Conservation (phyloP, 2,888 invertebrate genomes). For the Zygogramma bicolorata region DNA sequence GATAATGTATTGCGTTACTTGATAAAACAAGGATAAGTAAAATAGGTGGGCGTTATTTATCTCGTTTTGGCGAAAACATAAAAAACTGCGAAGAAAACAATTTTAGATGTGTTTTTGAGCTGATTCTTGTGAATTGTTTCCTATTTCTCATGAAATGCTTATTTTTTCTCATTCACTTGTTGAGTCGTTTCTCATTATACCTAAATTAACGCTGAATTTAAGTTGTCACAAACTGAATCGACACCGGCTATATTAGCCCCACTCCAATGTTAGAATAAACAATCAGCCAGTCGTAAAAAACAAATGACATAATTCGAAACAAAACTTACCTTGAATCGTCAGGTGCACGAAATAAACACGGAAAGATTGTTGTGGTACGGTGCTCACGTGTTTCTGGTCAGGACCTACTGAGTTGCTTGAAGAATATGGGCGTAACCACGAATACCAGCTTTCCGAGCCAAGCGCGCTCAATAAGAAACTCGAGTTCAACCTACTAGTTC, state of each 20-base stretch:
- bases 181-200: too few species aligned
- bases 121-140: too few species aligned
- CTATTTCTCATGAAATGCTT: too few species aligned
- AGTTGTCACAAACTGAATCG: too few species aligned
- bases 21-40: too few species aligned
- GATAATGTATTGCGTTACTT: too few species aligned
- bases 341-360: slow-evolving; percentile 7
- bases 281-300: not conserved
- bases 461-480: slow-evolving; percentile 5
- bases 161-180: not conserved
- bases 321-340: slow-evolving; percentile 21
- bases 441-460: not conserved
- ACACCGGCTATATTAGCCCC: not conserved
- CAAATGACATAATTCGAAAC: not conserved
- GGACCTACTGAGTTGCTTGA: slow-evolving; percentile 16
- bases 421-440: slow-evolving; percentile 31
- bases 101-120: too few species aligned
- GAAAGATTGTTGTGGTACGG: slow-evolving; percentile 14
- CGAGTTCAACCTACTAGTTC: slow-evolving; percentile 7
- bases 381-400: slow-evolving; percentile 30
- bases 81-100: too few species aligned
- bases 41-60: too few species aligned
- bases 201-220: too few species aligned
- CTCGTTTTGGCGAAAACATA: too few species aligned
- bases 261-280: not conserved